Evolutionary conservation across 2,113 vertebrate species (phyloP).

Genomic region (Sander vitreus): DNA sequence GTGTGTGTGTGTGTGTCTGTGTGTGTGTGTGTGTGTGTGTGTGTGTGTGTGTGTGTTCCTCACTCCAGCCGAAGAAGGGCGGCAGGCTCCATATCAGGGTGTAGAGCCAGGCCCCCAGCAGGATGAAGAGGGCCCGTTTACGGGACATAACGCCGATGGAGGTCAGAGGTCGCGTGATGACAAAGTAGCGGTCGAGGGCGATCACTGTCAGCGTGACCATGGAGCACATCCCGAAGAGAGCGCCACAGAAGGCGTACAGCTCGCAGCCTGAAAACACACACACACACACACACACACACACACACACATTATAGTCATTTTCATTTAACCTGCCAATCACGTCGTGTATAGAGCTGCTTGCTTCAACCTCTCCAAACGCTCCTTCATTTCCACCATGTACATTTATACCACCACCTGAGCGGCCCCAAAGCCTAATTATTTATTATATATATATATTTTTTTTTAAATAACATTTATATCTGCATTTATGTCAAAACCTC

Average conservation of each 20-base stretch:
- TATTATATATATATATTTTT: too few species aligned
- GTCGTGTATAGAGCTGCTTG: too few species aligned
- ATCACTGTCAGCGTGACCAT: constrained; percentile 83
- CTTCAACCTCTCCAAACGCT: too few species aligned
- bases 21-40: background rate
- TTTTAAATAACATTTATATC: too few species aligned
- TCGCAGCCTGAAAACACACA: constrained; percentile 68
- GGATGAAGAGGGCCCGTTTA: constrained; percentile 71
- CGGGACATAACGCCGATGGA: constrained; percentile 78
- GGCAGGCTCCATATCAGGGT: constrained; percentile 81
- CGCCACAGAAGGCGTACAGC: constrained; percentile 81
- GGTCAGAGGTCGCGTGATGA: constrained; percentile 80
- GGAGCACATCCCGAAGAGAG: constrained; percentile 82
- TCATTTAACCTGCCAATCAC: too few species aligned
- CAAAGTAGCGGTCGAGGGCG: constrained; percentile 78
- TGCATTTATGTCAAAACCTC: too few species aligned
- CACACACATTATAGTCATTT: too few species aligned
- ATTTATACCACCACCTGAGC: too few species aligned
- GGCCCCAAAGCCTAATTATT: too few species aligned
- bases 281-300: too few species aligned
- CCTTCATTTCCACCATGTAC: too few species aligned
- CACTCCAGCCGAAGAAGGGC: constrained; percentile 84
- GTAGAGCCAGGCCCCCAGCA: constrained; percentile 72
- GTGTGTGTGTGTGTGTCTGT: background rate
- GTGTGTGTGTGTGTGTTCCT: constrained; percentile 23